Evolutionary conservation across 2,113 vertebrate species (phyloP), one percentile per base, ranked within the genome.

Genomic region (Montifringilla adamsi): DNA sequence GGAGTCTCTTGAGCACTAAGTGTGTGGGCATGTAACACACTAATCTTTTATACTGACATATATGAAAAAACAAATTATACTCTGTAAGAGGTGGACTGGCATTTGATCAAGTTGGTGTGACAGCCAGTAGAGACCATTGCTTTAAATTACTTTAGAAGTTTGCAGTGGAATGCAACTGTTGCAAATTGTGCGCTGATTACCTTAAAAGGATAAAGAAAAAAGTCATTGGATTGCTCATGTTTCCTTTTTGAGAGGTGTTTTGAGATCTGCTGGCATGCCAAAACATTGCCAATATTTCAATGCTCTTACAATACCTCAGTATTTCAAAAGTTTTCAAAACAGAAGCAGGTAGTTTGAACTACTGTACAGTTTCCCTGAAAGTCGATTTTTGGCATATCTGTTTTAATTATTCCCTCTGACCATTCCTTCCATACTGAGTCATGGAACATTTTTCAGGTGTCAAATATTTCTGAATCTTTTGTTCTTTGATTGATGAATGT

Each of bases 321-420:
- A 20, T 72, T 49, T 74, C 22, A 47, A 52, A 87, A 8, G 10
- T 56, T 75, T 90, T 90, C 75, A 43, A 63, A 81, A 70, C 18
- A 79, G 50, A 85, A 80, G 24, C 15, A 58, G 15, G 46, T 49
- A 58, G 22, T 76, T 76, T 76, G 44, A 72, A 46, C 58, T 56
- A 77, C 13, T 88, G 10, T 5, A 0, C 22, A 69, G 31, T 62
- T 83, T 58, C 12, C 37, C 31, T 80, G 30, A 31, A 83, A 69
- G n/a, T 26, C 0, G 0, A 31, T 79, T 89, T 89, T 75, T 75
- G 43, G 5, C 4, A 0, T 39, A 43, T 33, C 10, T 91, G 7
- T 55, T 73, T 24, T 37, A 70, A 55, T 68, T 72, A 37, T 8
- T 76, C 28, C 41, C 22, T 72, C 22, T 3, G 13, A 13, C 26